phyloP scores from a whole-genome alignment of 2,113 vertebrate species.

The Sceloporus tristichus region DNA sequence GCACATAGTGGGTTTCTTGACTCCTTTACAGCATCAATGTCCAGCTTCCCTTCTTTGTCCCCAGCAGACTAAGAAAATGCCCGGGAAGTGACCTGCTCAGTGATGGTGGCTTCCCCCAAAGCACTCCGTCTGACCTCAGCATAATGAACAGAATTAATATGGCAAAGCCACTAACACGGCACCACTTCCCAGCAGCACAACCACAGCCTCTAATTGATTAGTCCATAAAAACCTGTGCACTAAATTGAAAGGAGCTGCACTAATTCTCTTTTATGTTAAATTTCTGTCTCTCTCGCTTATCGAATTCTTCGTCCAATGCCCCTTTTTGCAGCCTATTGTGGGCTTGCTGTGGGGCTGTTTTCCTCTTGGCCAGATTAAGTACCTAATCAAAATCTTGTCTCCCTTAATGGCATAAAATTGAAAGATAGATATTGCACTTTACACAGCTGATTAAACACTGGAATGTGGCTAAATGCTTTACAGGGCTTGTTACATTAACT shows the following conservation, averaged over 20 bases:
- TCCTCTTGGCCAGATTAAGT: conserved; percentile 89
- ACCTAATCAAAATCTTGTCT: conserved; percentile 96
- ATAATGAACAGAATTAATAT: conserved; percentile 87
- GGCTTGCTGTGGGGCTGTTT: conserved; percentile 87
- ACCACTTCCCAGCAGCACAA: conserved; percentile 83
- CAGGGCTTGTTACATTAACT: conserved; percentile 89
- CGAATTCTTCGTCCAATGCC: conserved; percentile 82
- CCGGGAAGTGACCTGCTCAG: conserved; percentile 73
- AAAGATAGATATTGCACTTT: conserved; percentile 96
- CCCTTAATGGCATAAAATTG: conserved; percentile 94
- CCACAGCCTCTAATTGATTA: conserved; percentile 87
- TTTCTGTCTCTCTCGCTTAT: conserved; percentile 88
- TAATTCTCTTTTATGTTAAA: conserved; percentile 91
- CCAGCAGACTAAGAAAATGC: conserved; percentile 59
- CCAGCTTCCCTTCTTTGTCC: conserved; percentile 38
- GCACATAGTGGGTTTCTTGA: neutral
- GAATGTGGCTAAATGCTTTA: conserved; percentile 86
- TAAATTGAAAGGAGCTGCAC: conserved; percentile 88
- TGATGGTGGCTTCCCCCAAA: conserved; percentile 69
- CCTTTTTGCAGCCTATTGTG: conserved; percentile 81
- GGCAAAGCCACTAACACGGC: conserved; percentile 81
- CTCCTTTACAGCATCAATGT: conserved; percentile 13
- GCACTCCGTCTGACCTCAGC: conserved; percentile 81
- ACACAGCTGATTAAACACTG: conserved; percentile 96
- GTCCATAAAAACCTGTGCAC: conserved; percentile 87